A percentile compares a stretch with the other conserved stretches of the same genome.
These are phyloP conservation scores for Notolabrus celidotus DNA, from an alignment of 2,797 vertebrate genomes.

Conservation along the genomic window DNA sequence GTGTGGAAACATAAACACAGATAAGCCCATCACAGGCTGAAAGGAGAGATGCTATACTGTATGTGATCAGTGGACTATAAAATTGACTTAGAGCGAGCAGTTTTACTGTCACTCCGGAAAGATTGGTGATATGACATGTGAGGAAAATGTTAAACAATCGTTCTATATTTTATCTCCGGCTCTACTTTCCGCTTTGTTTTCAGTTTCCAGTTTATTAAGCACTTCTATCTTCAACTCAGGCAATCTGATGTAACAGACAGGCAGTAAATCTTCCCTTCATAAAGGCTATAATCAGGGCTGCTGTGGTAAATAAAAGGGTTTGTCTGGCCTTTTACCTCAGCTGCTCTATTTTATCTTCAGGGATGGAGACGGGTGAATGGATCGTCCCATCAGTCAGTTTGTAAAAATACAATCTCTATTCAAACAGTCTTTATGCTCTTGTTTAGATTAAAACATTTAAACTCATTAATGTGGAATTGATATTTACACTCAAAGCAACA, in stretches of 20 bases:
- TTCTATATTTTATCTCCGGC: slow-evolving; percentile 38
- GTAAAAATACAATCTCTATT: slow-evolving; percentile 9
- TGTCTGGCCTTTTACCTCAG: slow-evolving; percentile 7
- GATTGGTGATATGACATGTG: slow-evolving; percentile 58
- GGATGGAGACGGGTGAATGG: slow-evolving; percentile 11
- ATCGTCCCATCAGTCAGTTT: not conserved
- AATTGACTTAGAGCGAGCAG: slow-evolving; percentile 71
- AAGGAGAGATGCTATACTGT: slow-evolving; percentile 30
- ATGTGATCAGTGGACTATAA: slow-evolving; percentile 74
- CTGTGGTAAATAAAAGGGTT: slow-evolving; percentile 24
- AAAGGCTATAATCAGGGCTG: slow-evolving; percentile 28
- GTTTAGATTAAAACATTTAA: slow-evolving; percentile 10
- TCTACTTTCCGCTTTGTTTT: slow-evolving; percentile 16
- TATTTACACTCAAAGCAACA: not conserved
- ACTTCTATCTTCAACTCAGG: not conserved
- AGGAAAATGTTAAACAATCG: slow-evolving; percentile 59
- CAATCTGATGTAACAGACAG: not conserved
- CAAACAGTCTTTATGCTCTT: slow-evolving; percentile 3
- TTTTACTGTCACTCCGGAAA: slow-evolving; percentile 61
- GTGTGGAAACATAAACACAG: slow-evolving; percentile 74
- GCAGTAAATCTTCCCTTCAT: slow-evolving; percentile 31
- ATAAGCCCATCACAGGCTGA: slow-evolving; percentile 65
- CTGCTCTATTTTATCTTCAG: slow-evolving; percentile 4
- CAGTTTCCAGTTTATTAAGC: slow-evolving; percentile 26
- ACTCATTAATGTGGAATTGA: not conserved